A percentile compares a stretch with the other conserved stretches of the same genome.
Evolutionary conservation across 2,797 vertebrate genomes (phyloP).

Genomic region (Micrastur ruficollis): DNA sequence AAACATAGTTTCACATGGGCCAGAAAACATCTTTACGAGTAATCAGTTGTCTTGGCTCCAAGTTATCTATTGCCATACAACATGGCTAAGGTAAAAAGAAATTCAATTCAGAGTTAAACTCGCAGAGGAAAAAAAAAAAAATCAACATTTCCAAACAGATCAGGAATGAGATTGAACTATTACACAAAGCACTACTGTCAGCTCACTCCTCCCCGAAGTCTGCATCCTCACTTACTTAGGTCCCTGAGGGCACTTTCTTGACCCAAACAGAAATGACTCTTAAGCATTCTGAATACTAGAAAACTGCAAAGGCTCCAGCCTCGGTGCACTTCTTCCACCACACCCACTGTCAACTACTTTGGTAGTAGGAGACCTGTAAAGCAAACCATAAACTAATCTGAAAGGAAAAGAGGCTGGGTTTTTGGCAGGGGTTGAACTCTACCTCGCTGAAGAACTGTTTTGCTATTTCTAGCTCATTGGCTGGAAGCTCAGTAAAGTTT

Average conservation of each 20-base stretch:
- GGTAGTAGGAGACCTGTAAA: neutral
- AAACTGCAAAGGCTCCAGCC: neutral
- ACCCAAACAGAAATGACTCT: neutral
- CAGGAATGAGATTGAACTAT: fast-evolving
- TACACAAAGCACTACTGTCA: neutral
- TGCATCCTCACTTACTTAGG: neutral
- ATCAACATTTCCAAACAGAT: neutral
- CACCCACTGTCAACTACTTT: neutral
- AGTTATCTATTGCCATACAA: neutral
- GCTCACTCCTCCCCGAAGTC: neutral
- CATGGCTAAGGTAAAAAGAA: neutral
- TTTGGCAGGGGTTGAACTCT: neutral
- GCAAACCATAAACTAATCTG: neutral
- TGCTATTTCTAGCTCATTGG: neutral
- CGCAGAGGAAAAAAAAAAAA: neutral
- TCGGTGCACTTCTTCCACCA: neutral
- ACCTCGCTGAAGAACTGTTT: neutral
- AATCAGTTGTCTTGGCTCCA: neutral
- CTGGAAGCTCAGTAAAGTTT: neutral
- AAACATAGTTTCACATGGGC: neutral
- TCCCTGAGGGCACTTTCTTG: neutral
- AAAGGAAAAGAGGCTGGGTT: neutral
- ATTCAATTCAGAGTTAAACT: neutral
- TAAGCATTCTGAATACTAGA: neutral
- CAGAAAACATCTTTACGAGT: neutral